Base-by-base conservation (phyloP, 2,113 vertebrate genomes). In the Ceyx margarethae region DNA sequence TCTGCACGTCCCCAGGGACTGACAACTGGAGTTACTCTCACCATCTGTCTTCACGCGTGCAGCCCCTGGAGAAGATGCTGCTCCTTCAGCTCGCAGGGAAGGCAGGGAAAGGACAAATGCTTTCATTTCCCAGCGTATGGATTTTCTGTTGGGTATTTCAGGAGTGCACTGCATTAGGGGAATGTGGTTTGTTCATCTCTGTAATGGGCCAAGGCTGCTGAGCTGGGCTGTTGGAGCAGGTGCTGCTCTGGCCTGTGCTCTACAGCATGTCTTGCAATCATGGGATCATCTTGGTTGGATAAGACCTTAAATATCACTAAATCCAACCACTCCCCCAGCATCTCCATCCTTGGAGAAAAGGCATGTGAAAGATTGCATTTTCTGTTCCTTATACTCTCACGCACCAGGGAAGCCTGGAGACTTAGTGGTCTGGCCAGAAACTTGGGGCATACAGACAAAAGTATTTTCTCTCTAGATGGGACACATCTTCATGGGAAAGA, bases 11-110 rank as follows among this genome's bases (percentile, higher is more conserved):
- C 89, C 60, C 43, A 23, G 90, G 76, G 93, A 58, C 80, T 79
- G 94, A 81, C 91, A 86, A 33, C 82, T 20, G 37, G 48, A 86
- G 94, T 66, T 76, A 62, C 82, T 94, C 81, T 88, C 61, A 46
- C 83, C 91, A 95, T 95, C 93, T 89, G 74, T 84, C 94, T 89
- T 73, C 66, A 62, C 0, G 0, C 80, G 9, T 21, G 37, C 85
- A 66, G 80, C 80, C 85, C 82, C 85, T 17, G 43, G 85, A 81
- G 91, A 91, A 75, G 93, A 54, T 1, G 15, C 58, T 8, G 2
- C 53, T 90, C 68, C 67, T 89, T 53, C 80, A 69, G 61, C 85
- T 69, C 64, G 35, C 33, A 37, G 69, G 17, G 19, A 31, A 90
- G 80, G 26, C 85, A 81, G 85, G 3, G 1, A 54, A 72, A 91